Base-by-base conservation (phyloP, 2,888 invertebrate species). In the Esperia sulphurella region DNA sequence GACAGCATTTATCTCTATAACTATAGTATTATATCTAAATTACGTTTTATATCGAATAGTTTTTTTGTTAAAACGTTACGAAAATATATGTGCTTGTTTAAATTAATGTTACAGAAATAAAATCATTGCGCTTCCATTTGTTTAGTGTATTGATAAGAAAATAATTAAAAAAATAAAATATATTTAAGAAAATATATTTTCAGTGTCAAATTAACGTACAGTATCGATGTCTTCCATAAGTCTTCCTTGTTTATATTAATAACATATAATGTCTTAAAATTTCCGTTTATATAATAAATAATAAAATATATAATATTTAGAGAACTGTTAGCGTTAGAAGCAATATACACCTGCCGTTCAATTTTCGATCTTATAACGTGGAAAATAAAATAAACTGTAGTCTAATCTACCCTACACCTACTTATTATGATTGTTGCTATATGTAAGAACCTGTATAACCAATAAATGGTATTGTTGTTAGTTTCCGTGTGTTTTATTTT, bases 401-500 rank as follows among this genome's bases (percentile, higher is more conserved):
- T n/a, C n/a, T n/a, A n/a, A n/a, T n/a, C n/a, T 72, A 69, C 70
- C 65, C 33, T n/a, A n/a, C n/a, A n/a, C n/a, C n/a, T n/a, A n/a
- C n/a, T n/a, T 35, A 35, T 35, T 76, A 71, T 67, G 62, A 74
- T 75, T 86, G 87, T 88, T 89, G 86, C 86, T 87, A 79, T 79
- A 79, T 86, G 76, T 86, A 79, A 82, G 73, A 79, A 85, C 67
- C 73, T 86, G 85, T 88, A 84, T 87, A 87, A 78, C 86, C 84
- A 81, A 81, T 88, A 88, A 87, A 88, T 83, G 85, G 83, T 84
- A 81, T 81, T 86, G 86, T 88, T 89, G 88, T 87, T 86, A 83
- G 75, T 68, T 80, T 59, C 48, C 59, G 29, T 7, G 59, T 33
- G 73, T 82, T 79, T 82, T 55, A 71, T 68, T 77, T 58, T n/a